These are phyloP conservation scores for Xyrauchen texanus DNA, from an alignment of 2,113 vertebrate species.

Conservation along the genomic window DNA sequence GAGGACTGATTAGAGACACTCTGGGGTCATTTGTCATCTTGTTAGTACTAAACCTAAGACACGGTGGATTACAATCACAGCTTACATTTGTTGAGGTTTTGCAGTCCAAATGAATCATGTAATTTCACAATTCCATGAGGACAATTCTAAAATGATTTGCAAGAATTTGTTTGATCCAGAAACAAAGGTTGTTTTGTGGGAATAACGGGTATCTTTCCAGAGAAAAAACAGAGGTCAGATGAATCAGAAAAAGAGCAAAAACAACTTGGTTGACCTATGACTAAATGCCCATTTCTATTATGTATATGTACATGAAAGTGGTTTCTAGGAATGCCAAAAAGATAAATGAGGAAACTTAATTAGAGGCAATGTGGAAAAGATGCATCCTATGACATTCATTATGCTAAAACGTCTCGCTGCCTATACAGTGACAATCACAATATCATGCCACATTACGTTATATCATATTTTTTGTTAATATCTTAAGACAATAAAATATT, in stretches of 20 bases:
- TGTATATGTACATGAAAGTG: background rate
- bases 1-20: background rate
- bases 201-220: slow-evolving; percentile 1
- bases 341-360: slow-evolving; percentile 3
- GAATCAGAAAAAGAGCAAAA: background rate
- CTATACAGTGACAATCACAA: too few relatives aligned
- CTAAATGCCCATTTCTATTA: background rate
- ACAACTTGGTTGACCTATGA: background rate
- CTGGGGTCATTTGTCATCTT: background rate
- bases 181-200: slow-evolving; percentile 14
- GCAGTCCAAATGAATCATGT: background rate
- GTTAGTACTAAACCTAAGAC: background rate
- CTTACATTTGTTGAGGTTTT: background rate
- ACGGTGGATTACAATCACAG: background rate
- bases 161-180: too few relatives aligned
- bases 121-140: slow-evolving; percentile 20
- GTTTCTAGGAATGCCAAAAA: slow-evolving; percentile 7
- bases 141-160: background rate
- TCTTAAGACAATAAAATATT: too few relatives aligned
- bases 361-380: slow-evolving; percentile 6
- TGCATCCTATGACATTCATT: background rate
- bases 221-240: background rate
- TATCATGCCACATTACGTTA: too few relatives aligned
- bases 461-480: too few relatives aligned
- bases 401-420: too few relatives aligned